These are phyloP conservation scores for Epistrophe eligans DNA, from an alignment of 2,888 invertebrate genomes.

Conservation along the genomic window DNA sequence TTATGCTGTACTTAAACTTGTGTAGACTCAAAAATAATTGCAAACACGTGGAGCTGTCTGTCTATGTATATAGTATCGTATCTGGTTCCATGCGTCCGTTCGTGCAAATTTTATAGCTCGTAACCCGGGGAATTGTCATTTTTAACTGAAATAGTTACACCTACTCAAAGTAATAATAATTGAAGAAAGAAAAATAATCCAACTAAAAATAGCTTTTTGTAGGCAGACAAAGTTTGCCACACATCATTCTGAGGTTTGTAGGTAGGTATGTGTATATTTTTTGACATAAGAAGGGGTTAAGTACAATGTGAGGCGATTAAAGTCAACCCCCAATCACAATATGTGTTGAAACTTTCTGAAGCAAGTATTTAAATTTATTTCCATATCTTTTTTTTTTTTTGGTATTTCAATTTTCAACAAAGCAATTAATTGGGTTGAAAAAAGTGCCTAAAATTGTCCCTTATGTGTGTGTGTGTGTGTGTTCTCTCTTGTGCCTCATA, in stretches of 20 bases:
- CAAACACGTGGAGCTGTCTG: slow-evolving; percentile 39
- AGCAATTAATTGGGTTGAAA: slow-evolving; percentile 64
- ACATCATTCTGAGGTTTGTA: slow-evolving; percentile 4
- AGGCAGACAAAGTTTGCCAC: slow-evolving; percentile 7
- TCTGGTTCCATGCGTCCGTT: not conserved
- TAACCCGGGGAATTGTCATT: slow-evolving; percentile 31
- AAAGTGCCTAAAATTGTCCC: slow-evolving; percentile 42
- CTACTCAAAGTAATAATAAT: slow-evolving; percentile 40
- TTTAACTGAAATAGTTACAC: slow-evolving; percentile 29
- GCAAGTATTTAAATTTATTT: slow-evolving; percentile 37
- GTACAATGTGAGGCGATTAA: slow-evolving; percentile 26
- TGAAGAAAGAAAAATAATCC: not conserved
- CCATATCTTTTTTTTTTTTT: slow-evolving; percentile 37
- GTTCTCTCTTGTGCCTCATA: slow-evolving; percentile 18
- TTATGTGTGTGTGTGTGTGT: not conserved
- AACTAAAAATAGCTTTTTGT: not conserved
- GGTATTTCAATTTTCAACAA: slow-evolving; percentile 63
- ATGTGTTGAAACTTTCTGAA: slow-evolving; percentile 7
- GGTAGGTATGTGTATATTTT: not conserved
- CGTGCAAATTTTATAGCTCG: slow-evolving; percentile 18
- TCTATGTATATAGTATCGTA: too few relatives aligned
- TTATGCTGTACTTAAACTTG: slow-evolving; percentile 6
- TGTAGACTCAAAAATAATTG: slow-evolving; percentile 33
- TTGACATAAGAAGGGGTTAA: slow-evolving; percentile 42
- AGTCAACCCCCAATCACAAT: slow-evolving; percentile 23